A percentile compares a stretch with the other conserved stretches of the same genome.
Evolutionary conservation across 2,113 vertebrate species (phyloP).

Genomic region (Fregata magnificens): DNA sequence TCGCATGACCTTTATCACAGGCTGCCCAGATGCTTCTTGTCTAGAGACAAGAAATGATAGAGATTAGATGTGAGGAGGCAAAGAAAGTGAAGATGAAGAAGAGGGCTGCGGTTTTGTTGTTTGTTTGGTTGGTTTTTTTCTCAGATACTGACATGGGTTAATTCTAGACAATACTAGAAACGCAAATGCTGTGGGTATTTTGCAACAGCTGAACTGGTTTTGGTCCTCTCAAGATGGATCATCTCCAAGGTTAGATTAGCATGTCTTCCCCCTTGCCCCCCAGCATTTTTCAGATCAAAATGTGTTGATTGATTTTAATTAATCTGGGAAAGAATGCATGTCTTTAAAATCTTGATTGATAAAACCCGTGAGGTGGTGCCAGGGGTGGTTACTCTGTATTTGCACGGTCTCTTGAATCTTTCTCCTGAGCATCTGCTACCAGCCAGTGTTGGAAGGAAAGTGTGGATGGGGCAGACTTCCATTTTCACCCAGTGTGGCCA

Average conservation of each 20-base stretch:
- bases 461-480: not conserved
- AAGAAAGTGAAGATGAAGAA: not conserved
- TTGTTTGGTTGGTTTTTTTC: not conserved
- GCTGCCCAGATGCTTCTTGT: not conserved
- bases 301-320: not conserved
- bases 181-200: not conserved
- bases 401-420: not conserved
- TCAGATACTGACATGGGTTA: not conserved
- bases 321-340: not conserved
- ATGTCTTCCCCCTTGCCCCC: not conserved
- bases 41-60: not conserved
- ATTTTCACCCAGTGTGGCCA: rapidly evolving
- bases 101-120: not conserved
- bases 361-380: not conserved
- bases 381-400: not conserved
- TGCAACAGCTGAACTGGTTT: not conserved
- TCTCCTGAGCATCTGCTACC: not conserved
- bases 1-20: not conserved
- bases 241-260: not conserved
- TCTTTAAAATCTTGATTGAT: not conserved
- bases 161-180: not conserved
- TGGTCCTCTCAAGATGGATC: not conserved
- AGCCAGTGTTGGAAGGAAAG: not conserved
- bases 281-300: not conserved
- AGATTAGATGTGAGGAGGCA: not conserved